Evolutionary conservation across 1,140 invertebrate species (phyloP).

Genomic region (Drosophila persimilis): DNA sequence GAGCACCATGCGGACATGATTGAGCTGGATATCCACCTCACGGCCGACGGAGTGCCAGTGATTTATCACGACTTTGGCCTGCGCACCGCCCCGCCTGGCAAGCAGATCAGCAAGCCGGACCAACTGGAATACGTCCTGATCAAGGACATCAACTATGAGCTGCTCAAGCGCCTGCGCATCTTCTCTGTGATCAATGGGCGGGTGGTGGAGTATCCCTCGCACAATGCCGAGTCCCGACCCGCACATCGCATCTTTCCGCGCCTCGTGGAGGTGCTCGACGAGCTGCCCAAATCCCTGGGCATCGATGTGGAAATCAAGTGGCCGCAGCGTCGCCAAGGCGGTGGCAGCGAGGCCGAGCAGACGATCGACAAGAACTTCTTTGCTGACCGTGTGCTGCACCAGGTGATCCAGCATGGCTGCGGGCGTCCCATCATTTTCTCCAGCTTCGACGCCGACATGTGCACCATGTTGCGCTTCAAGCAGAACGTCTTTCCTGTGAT

Average conservation of each 20-base stretch:
- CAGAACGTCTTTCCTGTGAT: slow-evolving; percentile 97
- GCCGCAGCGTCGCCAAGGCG: slow-evolving; percentile 93
- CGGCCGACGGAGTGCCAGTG: slow-evolving; percentile 95
- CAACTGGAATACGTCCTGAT: slow-evolving; percentile 94
- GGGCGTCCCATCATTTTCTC: slow-evolving; percentile 94
- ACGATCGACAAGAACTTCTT: slow-evolving; percentile 96
- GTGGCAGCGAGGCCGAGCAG: slow-evolving; percentile 93
- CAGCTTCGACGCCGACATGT: slow-evolving; percentile 97
- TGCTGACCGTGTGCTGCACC: slow-evolving; percentile 90
- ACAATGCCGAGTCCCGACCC: slow-evolving; percentile 82
- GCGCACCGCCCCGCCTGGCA: slow-evolving; percentile 91
- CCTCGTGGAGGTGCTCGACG: slow-evolving; percentile 91
- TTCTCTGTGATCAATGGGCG: slow-evolving; percentile 74
- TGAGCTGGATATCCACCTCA: slow-evolving; percentile 97
- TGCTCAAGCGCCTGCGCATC: slow-evolving; percentile 92
- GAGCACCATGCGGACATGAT: slow-evolving; percentile 95
- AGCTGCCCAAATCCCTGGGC: slow-evolving; percentile 91
- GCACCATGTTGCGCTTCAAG: slow-evolving; percentile 94
- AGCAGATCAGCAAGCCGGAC: slow-evolving; percentile 86
- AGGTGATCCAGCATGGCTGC: slow-evolving; percentile 90
- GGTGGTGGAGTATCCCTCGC: slow-evolving; percentile 72
- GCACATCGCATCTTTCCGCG: slow-evolving; percentile 97
- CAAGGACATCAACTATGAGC: slow-evolving; percentile 94
- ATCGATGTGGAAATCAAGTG: slow-evolving; percentile 99
- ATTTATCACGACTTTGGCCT: slow-evolving; percentile 98